Evolutionary conservation across 1,140 invertebrate genomes (phyloP).

Genomic region (Drosophila arizonae): DNA sequence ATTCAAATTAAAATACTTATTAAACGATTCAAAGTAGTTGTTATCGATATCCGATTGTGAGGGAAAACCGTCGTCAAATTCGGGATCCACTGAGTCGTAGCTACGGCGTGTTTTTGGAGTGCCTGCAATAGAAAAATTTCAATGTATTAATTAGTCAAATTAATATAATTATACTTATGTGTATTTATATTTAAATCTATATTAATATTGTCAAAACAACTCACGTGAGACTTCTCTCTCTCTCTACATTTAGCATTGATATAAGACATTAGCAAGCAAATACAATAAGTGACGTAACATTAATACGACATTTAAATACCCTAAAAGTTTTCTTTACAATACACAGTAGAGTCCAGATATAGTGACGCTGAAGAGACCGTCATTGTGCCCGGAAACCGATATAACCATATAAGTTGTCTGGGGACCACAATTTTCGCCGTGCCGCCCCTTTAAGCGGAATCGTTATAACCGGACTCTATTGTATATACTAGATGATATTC

Average conservation of each 20-base stretch:
- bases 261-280: conserved; percentile 1
- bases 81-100: conserved; percentile 98
- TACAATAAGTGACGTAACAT: not conserved
- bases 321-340: not conserved
- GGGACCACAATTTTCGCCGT: no score
- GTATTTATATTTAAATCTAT: no score
- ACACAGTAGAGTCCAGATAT: no score
- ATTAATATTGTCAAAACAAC: no score
- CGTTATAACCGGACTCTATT: no score
- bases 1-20: conserved; percentile 93
- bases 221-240: no score
- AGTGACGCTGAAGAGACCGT: no score
- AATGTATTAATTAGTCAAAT: not conserved
- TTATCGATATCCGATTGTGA: conserved; percentile 89
- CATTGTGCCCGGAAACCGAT: no score
- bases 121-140: conserved; percentile 84
- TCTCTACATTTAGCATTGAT: not conserved
- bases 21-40: conserved; percentile 92
- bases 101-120: conserved; percentile 91
- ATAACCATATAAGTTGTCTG: no score
- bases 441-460: no score
- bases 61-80: conserved; percentile 95
- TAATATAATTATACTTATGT: not conserved
- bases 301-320: not conserved
- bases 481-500: no score